A percentile compares a stretch with the other conserved stretches of the same genome.
These are phyloP conservation scores for Numenius phaeopus DNA, from an alignment of 2,797 vertebrate species.

Conservation along the genomic window DNA sequence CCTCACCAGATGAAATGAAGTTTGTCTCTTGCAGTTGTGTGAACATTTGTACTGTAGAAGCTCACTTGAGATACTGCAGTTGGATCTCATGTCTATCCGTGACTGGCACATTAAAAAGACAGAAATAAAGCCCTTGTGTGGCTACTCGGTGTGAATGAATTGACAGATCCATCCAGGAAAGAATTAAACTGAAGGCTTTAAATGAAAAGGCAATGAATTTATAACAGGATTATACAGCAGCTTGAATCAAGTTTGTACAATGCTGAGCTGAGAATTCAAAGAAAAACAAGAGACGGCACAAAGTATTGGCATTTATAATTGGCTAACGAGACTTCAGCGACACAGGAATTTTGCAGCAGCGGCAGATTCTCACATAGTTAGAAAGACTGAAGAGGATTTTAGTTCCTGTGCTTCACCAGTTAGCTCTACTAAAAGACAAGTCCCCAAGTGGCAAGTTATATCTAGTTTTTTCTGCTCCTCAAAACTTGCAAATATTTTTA, in stretches of 20 bases:
- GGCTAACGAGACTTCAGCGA: neutral
- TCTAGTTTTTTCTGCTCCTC: neutral
- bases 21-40: slow-evolving; percentile 66
- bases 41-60: slow-evolving; percentile 66
- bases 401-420: neutral
- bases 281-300: slow-evolving; percentile 41
- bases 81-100: slow-evolving; percentile 45
- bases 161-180: slow-evolving; percentile 65
- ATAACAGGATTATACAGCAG: slow-evolving; percentile 67
- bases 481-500: neutral
- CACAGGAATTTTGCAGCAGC: neutral
- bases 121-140: slow-evolving; percentile 65
- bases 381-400: neutral
- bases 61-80: slow-evolving; percentile 61
- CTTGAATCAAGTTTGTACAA: slow-evolving; percentile 40
- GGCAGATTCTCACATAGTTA: neutral
- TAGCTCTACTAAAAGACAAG: neutral
- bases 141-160: slow-evolving; percentile 43
- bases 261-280: slow-evolving; percentile 55
- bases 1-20: slow-evolving; percentile 58
- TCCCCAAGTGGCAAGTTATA: neutral
- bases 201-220: slow-evolving; percentile 71
- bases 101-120: slow-evolving; percentile 61
- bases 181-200: slow-evolving; percentile 66
- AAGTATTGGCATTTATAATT: slow-evolving; percentile 51